These are phyloP conservation scores for Argyra leucocephala DNA, from an alignment of 2,888 invertebrate species.

Conservation along the genomic window DNA sequence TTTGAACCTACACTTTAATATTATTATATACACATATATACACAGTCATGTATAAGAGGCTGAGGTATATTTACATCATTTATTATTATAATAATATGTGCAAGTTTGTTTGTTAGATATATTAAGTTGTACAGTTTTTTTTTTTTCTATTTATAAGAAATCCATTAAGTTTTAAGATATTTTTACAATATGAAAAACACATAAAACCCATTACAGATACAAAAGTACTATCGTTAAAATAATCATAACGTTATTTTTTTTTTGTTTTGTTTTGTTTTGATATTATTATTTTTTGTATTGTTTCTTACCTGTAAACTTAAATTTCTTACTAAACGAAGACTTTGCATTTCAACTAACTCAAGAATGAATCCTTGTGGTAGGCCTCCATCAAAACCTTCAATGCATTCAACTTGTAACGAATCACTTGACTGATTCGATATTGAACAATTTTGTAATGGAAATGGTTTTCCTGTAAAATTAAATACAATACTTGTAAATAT, in stretches of 20 bases:
- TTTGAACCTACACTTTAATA: too few relatives aligned
- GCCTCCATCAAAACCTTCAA: constrained; percentile 80
- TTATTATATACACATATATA: too few relatives aligned
- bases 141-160: too few relatives aligned
- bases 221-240: not conserved
- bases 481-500: constrained; percentile 10
- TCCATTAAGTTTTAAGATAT: not conserved
- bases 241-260: not conserved
- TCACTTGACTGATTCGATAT: constrained; percentile 79
- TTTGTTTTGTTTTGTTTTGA: not conserved
- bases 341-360: constrained; percentile 66
- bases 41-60: too few relatives aligned
- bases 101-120: too few relatives aligned
- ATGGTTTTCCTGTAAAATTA: constrained; percentile 66
- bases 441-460: constrained; percentile 79
- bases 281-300: not conserved
- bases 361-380: constrained; percentile 77
- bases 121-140: too few relatives aligned
- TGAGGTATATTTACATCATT: too few relatives aligned
- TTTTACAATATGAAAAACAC: not conserved
- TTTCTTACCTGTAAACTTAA: constrained; percentile 39
- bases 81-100: too few relatives aligned
- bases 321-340: constrained; percentile 46
- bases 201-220: not conserved
- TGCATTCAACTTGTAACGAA: constrained; percentile 73